Percentiles rank a stretch among this genome's conserved stretches.
Evolutionary conservation across 2,113 vertebrate genomes (phyloP).

Genomic region (Crotalus horridus): DNA sequence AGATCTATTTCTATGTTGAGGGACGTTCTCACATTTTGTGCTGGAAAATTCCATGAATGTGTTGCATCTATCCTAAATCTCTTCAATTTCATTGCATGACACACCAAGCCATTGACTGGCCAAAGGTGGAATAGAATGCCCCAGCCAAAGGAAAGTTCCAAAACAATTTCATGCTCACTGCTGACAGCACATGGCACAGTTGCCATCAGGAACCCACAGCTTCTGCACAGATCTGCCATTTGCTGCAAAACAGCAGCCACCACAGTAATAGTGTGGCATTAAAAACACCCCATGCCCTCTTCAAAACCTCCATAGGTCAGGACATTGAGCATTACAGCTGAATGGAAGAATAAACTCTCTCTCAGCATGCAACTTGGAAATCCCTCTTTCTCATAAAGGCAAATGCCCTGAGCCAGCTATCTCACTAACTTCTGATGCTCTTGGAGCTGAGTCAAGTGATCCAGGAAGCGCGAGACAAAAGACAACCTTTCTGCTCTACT

Average conservation of each 20-base stretch:
- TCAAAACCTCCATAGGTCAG: neutral
- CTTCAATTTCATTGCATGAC: neutral
- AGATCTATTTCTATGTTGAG: neutral
- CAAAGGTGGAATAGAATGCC: neutral
- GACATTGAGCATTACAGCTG: neutral
- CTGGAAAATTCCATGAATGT: neutral
- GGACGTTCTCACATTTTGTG: neutral
- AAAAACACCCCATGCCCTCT: neutral
- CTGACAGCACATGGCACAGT: neutral
- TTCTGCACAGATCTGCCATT: neutral
- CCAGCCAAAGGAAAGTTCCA: neutral
- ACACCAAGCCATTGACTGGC: neutral
- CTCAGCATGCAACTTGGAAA: neutral
- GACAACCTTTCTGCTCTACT: neutral
- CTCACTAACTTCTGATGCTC: constrained; percentile 10
- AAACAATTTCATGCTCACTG: neutral
- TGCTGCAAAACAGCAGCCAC: neutral
- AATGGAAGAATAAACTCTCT: neutral
- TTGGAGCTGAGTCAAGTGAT: constrained; percentile 29
- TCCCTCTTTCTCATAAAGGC: neutral
- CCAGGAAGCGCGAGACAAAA: neutral
- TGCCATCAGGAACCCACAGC: neutral
- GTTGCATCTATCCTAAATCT: neutral
- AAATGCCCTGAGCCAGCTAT: constrained; percentile 18
- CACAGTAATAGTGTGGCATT: neutral